phyloP scores from a whole-genome alignment of 1,140 invertebrate species.

The Drosophila prosaltans region DNA sequence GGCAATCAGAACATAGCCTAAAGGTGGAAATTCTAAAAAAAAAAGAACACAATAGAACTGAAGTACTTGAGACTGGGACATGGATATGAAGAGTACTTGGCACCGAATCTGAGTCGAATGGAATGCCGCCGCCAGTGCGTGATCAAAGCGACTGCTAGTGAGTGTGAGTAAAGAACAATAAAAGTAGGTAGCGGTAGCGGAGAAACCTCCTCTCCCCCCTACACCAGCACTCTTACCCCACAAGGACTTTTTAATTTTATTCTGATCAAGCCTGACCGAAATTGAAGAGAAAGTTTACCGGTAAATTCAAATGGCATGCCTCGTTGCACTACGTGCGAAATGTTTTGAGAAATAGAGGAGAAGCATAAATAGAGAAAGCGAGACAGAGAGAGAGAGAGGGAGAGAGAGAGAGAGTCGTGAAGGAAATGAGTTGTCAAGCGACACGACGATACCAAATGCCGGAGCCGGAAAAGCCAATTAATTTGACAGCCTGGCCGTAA shows the following conservation, averaged over 20 bases:
- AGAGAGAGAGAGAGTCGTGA: not conserved
- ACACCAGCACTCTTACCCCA: too few relatives aligned
- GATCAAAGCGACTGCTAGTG: constrained; percentile 22
- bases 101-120: constrained; percentile 3
- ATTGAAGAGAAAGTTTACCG: constrained; percentile 22
- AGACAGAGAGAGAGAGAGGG: not conserved
- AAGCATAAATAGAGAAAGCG: not conserved
- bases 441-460: constrained; percentile 15
- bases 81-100: constrained; percentile 38
- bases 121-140: not conserved
- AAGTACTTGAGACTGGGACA: constrained; percentile 39
- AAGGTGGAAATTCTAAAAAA: constrained; percentile 25
- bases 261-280: constrained; percentile 8
- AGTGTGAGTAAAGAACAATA: not conserved
- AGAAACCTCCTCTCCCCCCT: too few relatives aligned
- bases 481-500: constrained; percentile 72
- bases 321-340: constrained; percentile 30
- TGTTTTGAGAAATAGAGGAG: constrained; percentile 4
- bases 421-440: constrained; percentile 69
- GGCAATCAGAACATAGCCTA: constrained; percentile 55
- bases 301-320: constrained; percentile 26
- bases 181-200: too few relatives aligned
- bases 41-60: constrained; percentile 13
- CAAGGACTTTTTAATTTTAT: not conserved
- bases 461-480: constrained; percentile 74